These are phyloP conservation scores for Paracyprichromis sp. DNA, from an alignment of 2,113 vertebrate genomes.

Conservation along the genomic window DNA sequence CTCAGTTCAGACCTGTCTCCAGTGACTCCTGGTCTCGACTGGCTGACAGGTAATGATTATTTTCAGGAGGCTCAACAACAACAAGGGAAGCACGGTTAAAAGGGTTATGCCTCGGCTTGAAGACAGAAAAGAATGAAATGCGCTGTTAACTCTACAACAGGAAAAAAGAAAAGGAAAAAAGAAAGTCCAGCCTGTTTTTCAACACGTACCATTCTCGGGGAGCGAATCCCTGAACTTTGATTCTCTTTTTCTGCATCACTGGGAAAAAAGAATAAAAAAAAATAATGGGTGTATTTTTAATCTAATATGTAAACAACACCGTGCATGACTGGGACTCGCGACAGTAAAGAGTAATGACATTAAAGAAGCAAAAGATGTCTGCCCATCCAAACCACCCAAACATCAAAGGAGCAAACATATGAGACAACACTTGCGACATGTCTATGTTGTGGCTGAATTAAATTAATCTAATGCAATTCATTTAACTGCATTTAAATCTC, in stretches of 20 bases:
- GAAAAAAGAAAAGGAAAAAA: neutral
- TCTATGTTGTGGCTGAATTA: neutral
- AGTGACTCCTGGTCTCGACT: slow-evolving; percentile 36
- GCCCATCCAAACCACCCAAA: neutral
- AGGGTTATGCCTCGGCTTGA: slow-evolving; percentile 84
- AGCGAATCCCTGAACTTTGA: neutral
- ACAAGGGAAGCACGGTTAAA: slow-evolving; percentile 74
- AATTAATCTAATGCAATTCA: neutral
- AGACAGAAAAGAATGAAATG: neutral
- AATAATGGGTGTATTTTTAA: neutral
- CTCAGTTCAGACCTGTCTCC: slow-evolving; percentile 65
- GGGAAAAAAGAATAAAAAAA: neutral
- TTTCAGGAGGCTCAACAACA: slow-evolving; percentile 56
- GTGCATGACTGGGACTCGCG: neutral
- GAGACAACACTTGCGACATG: neutral
- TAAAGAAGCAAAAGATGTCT: neutral
- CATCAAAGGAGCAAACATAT: neutral
- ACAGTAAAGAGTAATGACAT: neutral
- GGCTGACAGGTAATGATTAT: slow-evolving; percentile 24
- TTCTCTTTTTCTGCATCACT: slow-evolving; percentile 46
- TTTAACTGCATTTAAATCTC: neutral
- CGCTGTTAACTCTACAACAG: neutral
- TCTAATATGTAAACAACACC: neutral
- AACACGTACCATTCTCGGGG: slow-evolving; percentile 51
- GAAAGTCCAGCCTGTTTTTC: neutral